Conservation (phyloP, 2,888 invertebrate species). For the Tinea pellionella region DNA sequence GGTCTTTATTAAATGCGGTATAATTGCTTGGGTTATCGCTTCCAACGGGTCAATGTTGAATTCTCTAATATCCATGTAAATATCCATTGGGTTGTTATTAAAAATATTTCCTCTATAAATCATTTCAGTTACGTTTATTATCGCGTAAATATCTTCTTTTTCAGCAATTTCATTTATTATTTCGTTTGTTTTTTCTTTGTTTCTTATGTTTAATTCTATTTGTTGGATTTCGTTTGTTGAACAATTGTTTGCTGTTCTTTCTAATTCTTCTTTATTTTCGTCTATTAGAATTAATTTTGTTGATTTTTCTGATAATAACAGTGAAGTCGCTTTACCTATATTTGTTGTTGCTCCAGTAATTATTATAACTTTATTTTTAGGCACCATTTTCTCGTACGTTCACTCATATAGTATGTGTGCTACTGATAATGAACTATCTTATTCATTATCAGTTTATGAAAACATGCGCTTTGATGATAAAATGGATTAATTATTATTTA, state of each 20-base stretch:
- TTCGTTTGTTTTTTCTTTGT: background rate
- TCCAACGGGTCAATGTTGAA: background rate
- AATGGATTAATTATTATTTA: conserved; percentile 1
- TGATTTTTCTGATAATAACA: background rate
- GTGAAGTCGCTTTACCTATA: background rate
- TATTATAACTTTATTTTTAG: background rate
- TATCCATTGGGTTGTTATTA: background rate
- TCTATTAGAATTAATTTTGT: background rate
- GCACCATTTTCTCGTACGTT: background rate
- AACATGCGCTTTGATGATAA: background rate
- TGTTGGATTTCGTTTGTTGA: background rate
- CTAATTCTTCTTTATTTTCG: background rate
- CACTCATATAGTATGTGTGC: background rate
- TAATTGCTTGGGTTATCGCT: background rate
- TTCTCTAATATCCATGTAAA: background rate
- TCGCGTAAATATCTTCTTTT: background rate
- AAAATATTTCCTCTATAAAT: background rate
- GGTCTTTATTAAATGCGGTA: background rate
- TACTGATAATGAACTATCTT: background rate
- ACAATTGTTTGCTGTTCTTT: background rate
- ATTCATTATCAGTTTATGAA: background rate
- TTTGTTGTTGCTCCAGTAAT: background rate
- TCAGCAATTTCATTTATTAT: background rate
- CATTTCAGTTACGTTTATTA: conserved; percentile 2
- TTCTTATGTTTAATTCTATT: background rate